phyloP scores from a whole-genome alignment of 2,888 invertebrate genomes.

The Carterocephalus palaemon region DNA sequence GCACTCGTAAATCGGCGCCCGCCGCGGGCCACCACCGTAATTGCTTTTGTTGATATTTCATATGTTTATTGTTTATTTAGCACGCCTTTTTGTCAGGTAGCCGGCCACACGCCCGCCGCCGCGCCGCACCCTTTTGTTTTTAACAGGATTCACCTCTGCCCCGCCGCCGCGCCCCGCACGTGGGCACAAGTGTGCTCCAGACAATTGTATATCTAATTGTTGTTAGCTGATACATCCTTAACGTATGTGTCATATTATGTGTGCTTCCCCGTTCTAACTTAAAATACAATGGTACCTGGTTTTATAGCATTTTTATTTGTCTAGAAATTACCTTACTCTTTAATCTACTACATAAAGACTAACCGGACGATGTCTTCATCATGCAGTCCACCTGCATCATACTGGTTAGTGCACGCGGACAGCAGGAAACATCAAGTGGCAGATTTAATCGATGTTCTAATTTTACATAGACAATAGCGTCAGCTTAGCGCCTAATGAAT shows the following conservation, averaged over 20 bases:
- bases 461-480: too few species aligned
- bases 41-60: constrained; percentile 69
- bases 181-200: constrained; percentile 13
- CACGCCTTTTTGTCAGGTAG: constrained; percentile 62
- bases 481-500: too few species aligned
- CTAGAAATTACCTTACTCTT: too few species aligned
- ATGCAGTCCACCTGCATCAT: neutral
- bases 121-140: constrained; percentile 30
- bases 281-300: too few species aligned
- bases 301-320: too few species aligned
- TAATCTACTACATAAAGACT: too few species aligned
- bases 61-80: constrained; percentile 67
- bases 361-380: too few species aligned
- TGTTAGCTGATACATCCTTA: neutral
- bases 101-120: constrained; percentile 34
- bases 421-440: too few species aligned
- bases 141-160: constrained; percentile 13
- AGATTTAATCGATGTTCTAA: too few species aligned
- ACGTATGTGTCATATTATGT: too few species aligned
- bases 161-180: neutral
- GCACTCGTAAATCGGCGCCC: constrained; percentile 47
- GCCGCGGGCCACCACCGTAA: constrained; percentile 58
- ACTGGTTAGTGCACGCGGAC: too few species aligned
- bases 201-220: constrained; percentile 8
- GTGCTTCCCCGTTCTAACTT: too few species aligned